A percentile compares a stretch with the other conserved stretches of the same genome.
Conservation (phyloP, 2,888 invertebrate genomes). For the Morpho deidamia region DNA sequence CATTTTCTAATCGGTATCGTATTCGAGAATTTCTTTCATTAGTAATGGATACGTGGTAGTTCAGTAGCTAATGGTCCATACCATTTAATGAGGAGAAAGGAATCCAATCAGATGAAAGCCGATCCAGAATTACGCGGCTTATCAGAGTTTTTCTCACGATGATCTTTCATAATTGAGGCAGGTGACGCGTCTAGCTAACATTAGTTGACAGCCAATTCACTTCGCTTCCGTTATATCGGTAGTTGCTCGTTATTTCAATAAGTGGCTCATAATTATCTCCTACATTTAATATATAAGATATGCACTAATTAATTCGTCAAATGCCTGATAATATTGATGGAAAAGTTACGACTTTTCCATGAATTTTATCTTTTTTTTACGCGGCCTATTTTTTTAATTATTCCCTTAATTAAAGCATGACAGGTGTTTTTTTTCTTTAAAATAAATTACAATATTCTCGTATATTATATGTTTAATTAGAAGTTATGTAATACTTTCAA, state of each 20-base stretch:
- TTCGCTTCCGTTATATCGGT: constrained; percentile 17
- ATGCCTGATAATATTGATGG: too few species aligned
- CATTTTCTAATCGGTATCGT: too few species aligned
- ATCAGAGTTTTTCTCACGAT: constrained; percentile 17
- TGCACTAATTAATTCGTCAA: neutral
- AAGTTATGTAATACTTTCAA: too few species aligned
- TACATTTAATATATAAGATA: neutral
- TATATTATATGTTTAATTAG: too few species aligned
- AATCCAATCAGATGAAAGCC: constrained; percentile 9
- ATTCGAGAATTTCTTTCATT: too few species aligned
- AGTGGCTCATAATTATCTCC: neutral
- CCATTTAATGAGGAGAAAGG: constrained; percentile 3
- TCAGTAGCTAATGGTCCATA: neutral
- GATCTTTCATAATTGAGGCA: constrained; percentile 23
- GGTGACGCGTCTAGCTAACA: constrained; percentile 12
- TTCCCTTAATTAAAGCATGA: too few species aligned
- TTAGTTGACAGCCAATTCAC: constrained; percentile 14
- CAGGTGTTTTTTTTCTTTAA: too few species aligned
- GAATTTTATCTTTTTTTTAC: too few species aligned
- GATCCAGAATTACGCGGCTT: constrained; percentile 10
- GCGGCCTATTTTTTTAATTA: too few species aligned
- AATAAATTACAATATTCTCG: too few species aligned
- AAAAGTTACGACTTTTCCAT: too few species aligned
- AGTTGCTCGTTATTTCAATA: constrained; percentile 9
- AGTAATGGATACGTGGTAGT: too few species aligned